Evolutionary conservation across 2,888 invertebrate genomes (phyloP), one percentile per base, ranked within the genome.

Genomic region (Quadriops clusia): DNA sequence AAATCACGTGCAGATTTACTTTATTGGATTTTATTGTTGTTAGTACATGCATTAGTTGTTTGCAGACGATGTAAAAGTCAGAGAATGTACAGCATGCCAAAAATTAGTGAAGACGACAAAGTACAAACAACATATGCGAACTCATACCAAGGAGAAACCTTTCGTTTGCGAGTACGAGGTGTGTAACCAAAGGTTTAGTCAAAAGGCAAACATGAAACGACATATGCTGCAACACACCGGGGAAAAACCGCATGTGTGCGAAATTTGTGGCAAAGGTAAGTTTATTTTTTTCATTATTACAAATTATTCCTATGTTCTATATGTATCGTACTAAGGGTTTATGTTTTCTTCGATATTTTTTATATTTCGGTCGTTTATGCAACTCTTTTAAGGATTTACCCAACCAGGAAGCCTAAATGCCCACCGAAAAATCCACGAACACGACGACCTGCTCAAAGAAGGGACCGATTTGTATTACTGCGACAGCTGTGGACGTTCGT

Each of bases 181-280:
- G 13, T 40, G 36, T 17, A 16, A 30, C 9, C 26, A 32, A 20
- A 21, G 25, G n/a, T 36, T 36, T 15, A 36, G 31, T 23, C 30
- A 36, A 11, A 32, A 26, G 5, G 30, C 26, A 14, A 36, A 32
- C 24, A 30, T 40, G 15, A 30, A 29, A 18, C 26, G 33, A 7
- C 38, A 40, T 21, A 27, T 33, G 17, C 28, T 35, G 28, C 30
- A 28, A 6, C 38, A 40, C 21, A 33, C 36, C 1, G 38, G 34
- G 3, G 35, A 33, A 23, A 25, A 21, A 17, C 30, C 35, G 9
- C 32, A 38, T 22, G 21, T 33, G 34, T 40, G 36, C 15, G 30
- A 33, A 13, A 15, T 33, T 5, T 39, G 38, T 27, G 28, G 30
- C 10, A 39, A 37, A 39, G 33, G 34, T 33, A 32, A 14, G 25